These are phyloP conservation scores for Mimumesa dahlbomi DNA, from an alignment of 2,888 invertebrate species.

Conservation along the genomic window DNA sequence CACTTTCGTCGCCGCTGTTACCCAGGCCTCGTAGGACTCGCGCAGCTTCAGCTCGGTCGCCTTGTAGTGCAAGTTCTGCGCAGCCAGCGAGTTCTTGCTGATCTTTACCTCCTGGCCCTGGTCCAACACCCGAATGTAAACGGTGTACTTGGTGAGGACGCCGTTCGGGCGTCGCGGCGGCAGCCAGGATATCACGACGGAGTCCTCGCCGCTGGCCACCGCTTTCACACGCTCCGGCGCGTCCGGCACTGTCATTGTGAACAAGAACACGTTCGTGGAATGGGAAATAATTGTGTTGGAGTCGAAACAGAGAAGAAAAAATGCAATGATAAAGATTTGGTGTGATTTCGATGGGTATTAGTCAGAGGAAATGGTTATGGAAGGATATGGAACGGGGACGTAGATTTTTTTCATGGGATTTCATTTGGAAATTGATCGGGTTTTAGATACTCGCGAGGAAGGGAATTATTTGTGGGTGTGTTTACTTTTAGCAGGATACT, in stretches of 20 bases:
- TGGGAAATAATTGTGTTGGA: too few species aligned
- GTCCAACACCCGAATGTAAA: conserved; percentile 83
- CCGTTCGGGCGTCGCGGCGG: conserved; percentile 85
- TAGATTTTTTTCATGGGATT: too few species aligned
- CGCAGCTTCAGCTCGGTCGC: conserved; percentile 81
- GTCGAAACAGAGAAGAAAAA: too few species aligned
- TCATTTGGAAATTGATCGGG: too few species aligned
- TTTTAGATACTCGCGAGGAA: too few species aligned
- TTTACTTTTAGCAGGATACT: too few species aligned
- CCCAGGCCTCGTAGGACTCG: conserved; percentile 84
- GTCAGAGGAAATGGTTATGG: too few species aligned
- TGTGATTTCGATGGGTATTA: too few species aligned
- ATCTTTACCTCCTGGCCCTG: conserved; percentile 82
- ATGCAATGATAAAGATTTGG: too few species aligned
- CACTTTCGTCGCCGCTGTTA: conserved; percentile 84
- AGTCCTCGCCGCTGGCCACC: conserved; percentile 82
- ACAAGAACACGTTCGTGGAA: too few species aligned
- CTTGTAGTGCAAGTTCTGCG: conserved; percentile 82
- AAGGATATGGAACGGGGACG: too few species aligned
- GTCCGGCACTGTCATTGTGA: conserved; percentile 82
- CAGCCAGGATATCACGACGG: conserved; percentile 85
- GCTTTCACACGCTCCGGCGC: conserved; percentile 85
- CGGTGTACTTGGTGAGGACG: conserved; percentile 83
- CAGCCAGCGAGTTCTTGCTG: conserved; percentile 79
- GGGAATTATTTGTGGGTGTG: too few species aligned